Evolutionary conservation across 2,797 vertebrate species (phyloP), one percentile per base, ranked within the genome.

Genomic region (Thamnophis elegans): DNA sequence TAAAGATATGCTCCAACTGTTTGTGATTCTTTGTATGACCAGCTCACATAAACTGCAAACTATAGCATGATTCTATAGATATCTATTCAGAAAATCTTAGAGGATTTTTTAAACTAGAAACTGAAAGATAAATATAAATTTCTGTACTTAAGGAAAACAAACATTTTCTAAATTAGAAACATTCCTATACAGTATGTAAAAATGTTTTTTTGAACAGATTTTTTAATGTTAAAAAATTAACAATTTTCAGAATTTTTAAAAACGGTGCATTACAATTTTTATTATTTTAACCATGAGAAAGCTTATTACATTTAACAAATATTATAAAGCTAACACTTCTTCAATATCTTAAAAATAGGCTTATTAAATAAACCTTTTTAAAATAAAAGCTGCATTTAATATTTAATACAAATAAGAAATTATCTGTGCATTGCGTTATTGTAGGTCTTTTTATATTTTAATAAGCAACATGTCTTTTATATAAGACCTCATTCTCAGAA

Each of bases 211-310:
- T 36, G 32, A 88, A 88, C 55, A 58, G 22, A 36, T 22, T 55
- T 14, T n/a, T 87, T 11, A 87, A 36, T 58, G 55, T 42, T 58
- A 58, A 58, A 87, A 58, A 36, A 22, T 13, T 88, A 58, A 88
- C 36, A 58, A 8, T 36, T 56, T 11, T 32, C 0, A 58, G 11
- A 20, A 87, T 36, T 87, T 20, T 32, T 18, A 18, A 56, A 88
- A 88, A 87, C 6, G 88, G 92, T 86, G 88, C 85, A 55, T 93
- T 85, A 88, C 86, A 0, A 88, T 87, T 16, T 16, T 54, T 0
- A 90, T 89, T 94, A 90, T 89, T 78, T 73, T 92, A 89, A 90
- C 55, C 93, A 14, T 36, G 94, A 91, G 94, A 12, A 47, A 91
- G 0, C 1, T 53, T 92, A 42, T 13, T 92, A 91, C 2, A 88